phyloP scores from a whole-genome alignment of 2,888 invertebrate genomes.

The Octonoba sinensis region DNA sequence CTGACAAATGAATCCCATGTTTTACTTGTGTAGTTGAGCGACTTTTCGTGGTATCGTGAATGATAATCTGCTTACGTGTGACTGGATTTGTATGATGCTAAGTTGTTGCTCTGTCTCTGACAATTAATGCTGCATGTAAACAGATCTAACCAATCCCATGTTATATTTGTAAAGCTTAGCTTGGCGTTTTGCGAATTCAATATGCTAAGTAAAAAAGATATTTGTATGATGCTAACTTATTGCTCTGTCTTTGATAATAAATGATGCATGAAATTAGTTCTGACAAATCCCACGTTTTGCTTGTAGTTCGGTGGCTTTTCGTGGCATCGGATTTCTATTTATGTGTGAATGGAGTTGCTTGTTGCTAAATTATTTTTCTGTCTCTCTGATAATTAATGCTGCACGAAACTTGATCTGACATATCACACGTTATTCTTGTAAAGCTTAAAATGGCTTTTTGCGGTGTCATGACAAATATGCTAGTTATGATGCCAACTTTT shows the following conservation, averaged over 20 bases:
- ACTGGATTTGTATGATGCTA: not conserved
- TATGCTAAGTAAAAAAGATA: too few relatives aligned
- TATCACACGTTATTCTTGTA: not conserved
- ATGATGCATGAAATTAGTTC: not conserved
- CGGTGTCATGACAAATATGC: not conserved
- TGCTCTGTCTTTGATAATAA: not conserved
- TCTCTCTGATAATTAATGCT: conserved; percentile 7
- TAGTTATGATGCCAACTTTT: not conserved
- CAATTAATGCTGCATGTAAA: not conserved
- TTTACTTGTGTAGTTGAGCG: too few relatives aligned
- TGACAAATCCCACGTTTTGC: not conserved
- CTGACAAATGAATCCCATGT: not conserved
- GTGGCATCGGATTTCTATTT: too few relatives aligned
- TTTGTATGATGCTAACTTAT: not conserved
- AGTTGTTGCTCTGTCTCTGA: conserved; percentile 3
- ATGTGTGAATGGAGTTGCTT: too few relatives aligned
- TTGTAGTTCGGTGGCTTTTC: not conserved
- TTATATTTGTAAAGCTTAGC: too few relatives aligned
- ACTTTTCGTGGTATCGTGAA: too few relatives aligned
- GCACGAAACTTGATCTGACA: not conserved
- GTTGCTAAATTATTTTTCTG: not conserved
- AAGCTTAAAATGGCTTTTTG: not conserved
- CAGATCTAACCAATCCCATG: too few relatives aligned
- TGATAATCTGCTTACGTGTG: too few relatives aligned
- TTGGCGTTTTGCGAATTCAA: too few relatives aligned